These are phyloP conservation scores for Baronia brevicornis DNA, from an alignment of 2,888 invertebrate species.

Conservation along the genomic window DNA sequence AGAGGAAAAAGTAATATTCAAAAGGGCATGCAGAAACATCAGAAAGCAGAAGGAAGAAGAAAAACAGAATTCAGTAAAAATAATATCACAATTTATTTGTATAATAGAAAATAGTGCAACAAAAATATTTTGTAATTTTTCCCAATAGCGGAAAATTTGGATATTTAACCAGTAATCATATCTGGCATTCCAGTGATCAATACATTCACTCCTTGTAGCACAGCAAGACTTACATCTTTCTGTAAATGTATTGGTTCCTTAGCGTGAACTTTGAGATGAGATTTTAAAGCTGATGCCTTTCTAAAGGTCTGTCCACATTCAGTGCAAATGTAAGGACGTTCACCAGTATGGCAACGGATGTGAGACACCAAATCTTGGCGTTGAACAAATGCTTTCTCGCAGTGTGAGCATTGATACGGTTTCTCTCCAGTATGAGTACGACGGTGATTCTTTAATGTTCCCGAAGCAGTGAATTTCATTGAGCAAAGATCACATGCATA, in stretches of 20 bases:
- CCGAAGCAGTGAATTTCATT: constrained; percentile 72
- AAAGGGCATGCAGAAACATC: too few species aligned
- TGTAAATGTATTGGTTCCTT: constrained; percentile 21
- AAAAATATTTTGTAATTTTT: too few species aligned
- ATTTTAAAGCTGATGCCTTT: constrained; percentile 66
- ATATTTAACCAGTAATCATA: constrained; percentile 1
- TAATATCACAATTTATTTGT: too few species aligned
- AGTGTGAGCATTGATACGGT: constrained; percentile 72
- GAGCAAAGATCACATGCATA: constrained; percentile 76
- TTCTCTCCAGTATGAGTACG: constrained; percentile 77
- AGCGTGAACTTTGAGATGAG: constrained; percentile 63
- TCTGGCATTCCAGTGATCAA: constrained; percentile 8
- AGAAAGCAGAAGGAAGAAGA: too few species aligned
- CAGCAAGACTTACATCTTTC: constrained; percentile 9
- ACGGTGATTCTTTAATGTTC: constrained; percentile 74
- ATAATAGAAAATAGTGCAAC: too few species aligned
- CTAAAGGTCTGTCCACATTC: constrained; percentile 70
- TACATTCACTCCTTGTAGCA: constrained; percentile 12
- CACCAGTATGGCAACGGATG: constrained; percentile 73
- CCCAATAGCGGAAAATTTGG: too few species aligned
- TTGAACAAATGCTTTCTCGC: constrained; percentile 75
- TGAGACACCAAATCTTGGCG: constrained; percentile 74
- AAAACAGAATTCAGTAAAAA: too few species aligned
- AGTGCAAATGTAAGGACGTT: constrained; percentile 57
- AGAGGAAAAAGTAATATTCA: too few species aligned